Conservation (phyloP, 1,140 invertebrate genomes). For the honey bee (Apis mellifera) region Amel_HAv3.1 CM009943.2:2884001-2884500, state of each 20-base stretch:
- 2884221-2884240: not conserved
- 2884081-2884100: constrained; percentile 74
- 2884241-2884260: not conserved
- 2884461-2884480: not conserved
- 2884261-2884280: not conserved
- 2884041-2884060: constrained; percentile 69
- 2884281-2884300: too few relatives aligned
- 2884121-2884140: constrained; percentile 69
- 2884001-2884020: not conserved
- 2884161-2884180: not conserved
- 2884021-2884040: constrained; percentile 70
- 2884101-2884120: constrained; percentile 67
- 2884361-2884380: too few relatives aligned
- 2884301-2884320: too few relatives aligned
- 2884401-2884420: too few relatives aligned
- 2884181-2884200: constrained; percentile 1
- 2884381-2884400: too few relatives aligned
- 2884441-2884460: too few relatives aligned
- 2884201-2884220: not conserved
- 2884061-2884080: constrained; percentile 69
- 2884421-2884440: too few relatives aligned
- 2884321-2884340: too few relatives aligned
- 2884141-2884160: constrained; percentile 50
- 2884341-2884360: too few relatives aligned
- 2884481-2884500: not conserved